Evolutionary conservation across 1,140 invertebrate genomes (phyloP).

Genomic region (Chelonus insularis): DNA sequence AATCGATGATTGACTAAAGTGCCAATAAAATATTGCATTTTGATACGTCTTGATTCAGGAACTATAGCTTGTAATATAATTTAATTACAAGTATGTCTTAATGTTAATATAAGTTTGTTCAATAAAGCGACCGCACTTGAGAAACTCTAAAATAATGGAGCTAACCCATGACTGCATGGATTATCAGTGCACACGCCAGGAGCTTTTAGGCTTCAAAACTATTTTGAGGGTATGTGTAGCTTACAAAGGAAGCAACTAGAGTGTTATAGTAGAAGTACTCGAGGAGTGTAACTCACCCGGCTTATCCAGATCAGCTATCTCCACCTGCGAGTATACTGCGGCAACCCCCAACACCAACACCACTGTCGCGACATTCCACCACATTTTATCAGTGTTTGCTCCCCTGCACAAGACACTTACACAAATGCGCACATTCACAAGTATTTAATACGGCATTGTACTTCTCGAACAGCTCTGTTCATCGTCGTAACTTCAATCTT

Average conservation of each 20-base stretch:
- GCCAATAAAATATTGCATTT: too few relatives aligned
- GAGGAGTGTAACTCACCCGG: conserved; percentile 46
- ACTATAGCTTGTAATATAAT: too few relatives aligned
- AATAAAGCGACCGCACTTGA: neutral
- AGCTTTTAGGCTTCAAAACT: conserved; percentile 11
- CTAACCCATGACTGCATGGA: neutral
- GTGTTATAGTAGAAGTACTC: conserved; percentile 3
- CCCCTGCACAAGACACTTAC: conserved; percentile 4
- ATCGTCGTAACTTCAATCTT: conserved; percentile 1
- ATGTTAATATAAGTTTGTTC: too few relatives aligned
- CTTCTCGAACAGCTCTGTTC: neutral
- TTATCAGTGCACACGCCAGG: neutral
- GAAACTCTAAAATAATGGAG: neutral
- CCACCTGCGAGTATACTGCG: conserved; percentile 35
- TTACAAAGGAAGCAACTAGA: neutral
- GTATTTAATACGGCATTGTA: neutral
- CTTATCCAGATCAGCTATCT: conserved; percentile 51
- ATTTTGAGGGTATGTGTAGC: neutral
- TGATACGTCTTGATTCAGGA: too few relatives aligned
- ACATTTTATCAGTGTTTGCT: conserved; percentile 42
- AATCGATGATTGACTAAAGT: too few relatives aligned
- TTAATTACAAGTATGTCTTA: too few relatives aligned
- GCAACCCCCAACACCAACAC: conserved; percentile 33
- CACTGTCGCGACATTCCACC: conserved; percentile 42
- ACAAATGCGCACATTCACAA: conserved; percentile 18